These are phyloP conservation scores for Stylophora pistillata DNA, from an alignment of 64 coral and sea anemone species.

Conservation along the genomic window DNA sequence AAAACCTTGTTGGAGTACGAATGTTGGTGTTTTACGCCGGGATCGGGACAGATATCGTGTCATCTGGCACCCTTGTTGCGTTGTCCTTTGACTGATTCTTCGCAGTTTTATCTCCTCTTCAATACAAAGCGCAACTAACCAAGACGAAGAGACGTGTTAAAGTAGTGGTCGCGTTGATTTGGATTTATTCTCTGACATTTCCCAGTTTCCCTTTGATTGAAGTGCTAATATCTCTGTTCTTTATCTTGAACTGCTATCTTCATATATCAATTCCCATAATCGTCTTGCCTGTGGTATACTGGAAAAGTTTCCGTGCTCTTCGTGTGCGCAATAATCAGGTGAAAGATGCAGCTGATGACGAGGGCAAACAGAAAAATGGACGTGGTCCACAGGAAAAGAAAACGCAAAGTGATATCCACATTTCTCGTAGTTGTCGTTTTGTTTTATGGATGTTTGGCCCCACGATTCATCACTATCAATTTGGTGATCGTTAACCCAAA, in stretches of 20 bases:
- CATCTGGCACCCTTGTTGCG: too few species aligned
- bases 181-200: conserved; percentile 3
- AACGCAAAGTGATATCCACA: conserved; percentile 11
- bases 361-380: not conserved
- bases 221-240: not conserved
- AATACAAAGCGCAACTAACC: too few species aligned
- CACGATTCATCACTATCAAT: too few species aligned
- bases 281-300: conserved; percentile 5
- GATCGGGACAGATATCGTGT: too few species aligned
- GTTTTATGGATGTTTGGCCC: not conserved
- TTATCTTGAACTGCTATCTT: not conserved
- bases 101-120: too few species aligned
- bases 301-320: conserved; percentile 17
- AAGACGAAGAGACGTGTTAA: too few species aligned
- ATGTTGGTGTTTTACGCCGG: too few species aligned
- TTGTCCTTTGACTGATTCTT: too few species aligned
- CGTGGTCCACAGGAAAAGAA: too few species aligned
- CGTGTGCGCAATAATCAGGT: conserved; percentile 17
- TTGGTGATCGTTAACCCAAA: too few species aligned
- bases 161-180: too few species aligned
- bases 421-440: conserved; percentile 1
- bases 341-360: not conserved
- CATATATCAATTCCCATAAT: not conserved
- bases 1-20: too few species aligned
- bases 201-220: not conserved